Evolutionary conservation across 2,113 vertebrate species (phyloP), one percentile per base, ranked within the genome.

Genomic region (Chlamydotis undulata): DNA sequence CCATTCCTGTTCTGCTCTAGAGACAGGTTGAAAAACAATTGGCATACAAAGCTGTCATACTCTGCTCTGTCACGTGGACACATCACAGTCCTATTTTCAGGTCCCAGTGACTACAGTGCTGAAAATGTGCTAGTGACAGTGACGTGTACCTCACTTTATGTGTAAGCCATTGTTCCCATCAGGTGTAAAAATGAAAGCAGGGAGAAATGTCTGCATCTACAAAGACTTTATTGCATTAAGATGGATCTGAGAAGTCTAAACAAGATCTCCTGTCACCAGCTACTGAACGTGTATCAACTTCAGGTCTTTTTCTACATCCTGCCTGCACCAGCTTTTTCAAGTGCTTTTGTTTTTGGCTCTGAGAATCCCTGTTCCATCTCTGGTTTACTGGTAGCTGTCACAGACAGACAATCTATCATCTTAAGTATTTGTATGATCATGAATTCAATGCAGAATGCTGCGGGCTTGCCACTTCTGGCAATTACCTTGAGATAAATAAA

Each of bases 401-500:
- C 18, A 94, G 79, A 50, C 43, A 39, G 33, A 52, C 33, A 74
- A 47, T 90, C 60, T n/a, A 2, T 93, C 81, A 83, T 56, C 60
- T 50, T 35, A 90, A 94, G 88, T 86, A 88, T 88, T 83, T 86
- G 18, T 56, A 23, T 57, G 29, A 86, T 90, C 23, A n/a, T 22
- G 7, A 94, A 88, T 93, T 94, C 71, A 64, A 5, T 21, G 79
- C 49, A 86, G 64, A 90, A 35, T 1, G 5, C 85, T 15, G 24
- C 86, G 73, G 93, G 49, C 68, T 94, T 86, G 19, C 69, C 86
- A 92, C 76, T 96, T 93, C 56, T 93, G 69, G 83, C 64, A 90
- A 96, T 96, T 95, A 90, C 74, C 56, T 83, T 63, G 71, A 78
- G 71, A 95, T 91, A 93, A 95, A 92, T 86, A 90, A 9, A 95